Percentiles rank a stretch among this genome's conserved stretches.
phyloP scores from a whole-genome alignment of 2,113 vertebrate genomes.

The Hydrolagus affinis region DNA sequence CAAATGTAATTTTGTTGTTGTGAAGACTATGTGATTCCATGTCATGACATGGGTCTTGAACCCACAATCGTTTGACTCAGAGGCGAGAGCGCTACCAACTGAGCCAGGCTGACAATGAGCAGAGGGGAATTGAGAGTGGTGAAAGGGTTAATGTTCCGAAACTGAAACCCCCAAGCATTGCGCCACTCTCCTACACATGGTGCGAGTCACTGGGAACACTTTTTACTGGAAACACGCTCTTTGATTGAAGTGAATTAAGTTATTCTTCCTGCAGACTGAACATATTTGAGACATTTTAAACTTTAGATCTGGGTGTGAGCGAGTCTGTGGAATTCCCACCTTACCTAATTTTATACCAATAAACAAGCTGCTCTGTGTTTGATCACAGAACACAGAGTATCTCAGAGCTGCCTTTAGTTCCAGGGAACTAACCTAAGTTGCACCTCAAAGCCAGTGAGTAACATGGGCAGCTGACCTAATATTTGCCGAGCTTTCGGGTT shows the following conservation, averaged over 20 bases:
- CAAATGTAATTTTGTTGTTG: too few relatives aligned
- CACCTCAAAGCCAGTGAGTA: conserved; percentile 1
- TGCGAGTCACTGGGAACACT: neutral
- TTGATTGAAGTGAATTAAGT: neutral
- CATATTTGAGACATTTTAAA: neutral
- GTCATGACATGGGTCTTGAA: too few relatives aligned
- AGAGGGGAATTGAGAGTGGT: too few relatives aligned
- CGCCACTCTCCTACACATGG: too few relatives aligned
- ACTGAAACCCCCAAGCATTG: too few relatives aligned
- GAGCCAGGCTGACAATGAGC: too few relatives aligned
- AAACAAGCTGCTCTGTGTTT: conserved; percentile 6
- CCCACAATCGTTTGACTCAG: too few relatives aligned
- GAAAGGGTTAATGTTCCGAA: too few relatives aligned
- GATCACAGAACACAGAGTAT: neutral
- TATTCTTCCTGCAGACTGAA: neutral
- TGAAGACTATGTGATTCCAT: too few relatives aligned
- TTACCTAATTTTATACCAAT: neutral
- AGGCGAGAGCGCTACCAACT: too few relatives aligned
- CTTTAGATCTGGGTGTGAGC: too few relatives aligned
- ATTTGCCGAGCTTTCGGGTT: neutral
- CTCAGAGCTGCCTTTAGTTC: neutral
- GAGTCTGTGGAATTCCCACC: neutral
- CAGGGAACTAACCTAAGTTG: too few relatives aligned
- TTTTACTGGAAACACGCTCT: neutral
- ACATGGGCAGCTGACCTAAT: conserved; percentile 13